Conservation (phyloP, 2,888 invertebrate species). For the Plebejus anna region DNA sequence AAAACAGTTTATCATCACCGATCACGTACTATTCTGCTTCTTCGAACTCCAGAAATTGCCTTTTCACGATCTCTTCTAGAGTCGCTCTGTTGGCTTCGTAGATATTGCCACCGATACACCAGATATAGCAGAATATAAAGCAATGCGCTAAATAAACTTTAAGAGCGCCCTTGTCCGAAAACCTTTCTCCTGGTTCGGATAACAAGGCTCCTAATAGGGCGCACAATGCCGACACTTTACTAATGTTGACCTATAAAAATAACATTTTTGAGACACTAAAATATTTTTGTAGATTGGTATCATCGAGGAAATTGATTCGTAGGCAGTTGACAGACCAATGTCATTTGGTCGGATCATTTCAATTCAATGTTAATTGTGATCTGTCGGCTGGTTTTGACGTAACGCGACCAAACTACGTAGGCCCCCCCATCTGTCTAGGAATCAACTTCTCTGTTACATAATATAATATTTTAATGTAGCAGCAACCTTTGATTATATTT, state of each 20-base stretch:
- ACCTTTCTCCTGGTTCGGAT: slow-evolving; percentile 80
- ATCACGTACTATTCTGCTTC: slow-evolving; percentile 79
- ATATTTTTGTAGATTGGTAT: too few species aligned
- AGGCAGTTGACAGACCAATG: too few species aligned
- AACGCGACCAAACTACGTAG: too few species aligned
- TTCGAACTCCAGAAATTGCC: slow-evolving; percentile 84
- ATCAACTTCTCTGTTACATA: too few species aligned
- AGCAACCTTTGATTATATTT: background rate
- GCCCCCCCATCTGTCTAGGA: too few species aligned
- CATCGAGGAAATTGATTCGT: too few species aligned
- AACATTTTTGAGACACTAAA: background rate
- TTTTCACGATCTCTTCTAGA: slow-evolving; percentile 85
- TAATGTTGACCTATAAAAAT: slow-evolving; percentile 84
- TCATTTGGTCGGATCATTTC: too few species aligned
- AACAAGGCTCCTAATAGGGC: slow-evolving; percentile 85
- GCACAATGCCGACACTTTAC: slow-evolving; percentile 89
- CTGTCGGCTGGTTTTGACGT: too few species aligned
- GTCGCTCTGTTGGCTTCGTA: slow-evolving; percentile 83
- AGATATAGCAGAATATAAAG: slow-evolving; percentile 90
- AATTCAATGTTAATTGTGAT: too few species aligned
- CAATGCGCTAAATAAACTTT: slow-evolving; percentile 85
- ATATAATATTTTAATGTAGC: background rate
- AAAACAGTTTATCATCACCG: background rate
- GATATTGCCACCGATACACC: slow-evolving; percentile 93
- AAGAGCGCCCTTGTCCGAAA: slow-evolving; percentile 81